Evolutionary conservation across 2,113 vertebrate species (phyloP).

Genomic region (Glareola pratincola): DNA sequence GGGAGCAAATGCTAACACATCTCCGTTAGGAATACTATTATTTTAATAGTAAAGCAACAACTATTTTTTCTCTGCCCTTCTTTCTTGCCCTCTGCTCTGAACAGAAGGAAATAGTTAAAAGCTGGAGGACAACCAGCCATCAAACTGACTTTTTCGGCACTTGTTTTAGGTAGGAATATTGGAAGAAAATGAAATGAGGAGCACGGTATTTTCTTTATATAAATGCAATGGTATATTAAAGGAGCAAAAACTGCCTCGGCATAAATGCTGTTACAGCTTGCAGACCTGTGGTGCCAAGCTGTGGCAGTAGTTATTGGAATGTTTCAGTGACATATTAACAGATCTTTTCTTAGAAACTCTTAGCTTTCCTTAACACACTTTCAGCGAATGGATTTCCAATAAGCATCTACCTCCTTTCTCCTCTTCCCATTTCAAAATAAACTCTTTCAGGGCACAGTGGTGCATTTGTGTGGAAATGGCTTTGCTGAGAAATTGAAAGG

Average conservation of each 20-base stretch:
- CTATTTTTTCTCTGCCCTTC: background rate
- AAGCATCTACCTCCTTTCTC: background rate
- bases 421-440: background rate
- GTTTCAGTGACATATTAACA: background rate
- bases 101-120: background rate
- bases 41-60: slow-evolving; percentile 5
- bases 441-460: slow-evolving; percentile 26
- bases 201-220: background rate
- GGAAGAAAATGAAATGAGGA: background rate
- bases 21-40: background rate
- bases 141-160: background rate
- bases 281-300: background rate
- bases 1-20: background rate
- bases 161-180: background rate
- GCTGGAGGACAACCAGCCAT: background rate
- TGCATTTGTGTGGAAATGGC: slow-evolving; percentile 22
- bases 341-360: background rate
- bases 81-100: background rate
- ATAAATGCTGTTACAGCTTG: background rate
- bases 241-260: background rate
- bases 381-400: slow-evolving; percentile 45
- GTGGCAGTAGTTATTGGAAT: background rate
- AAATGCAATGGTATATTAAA: background rate
- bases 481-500: slow-evolving; percentile 40
- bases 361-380: background rate